Evolutionary conservation across 2,113 vertebrate genomes (phyloP).

Genomic region (Lophius piscatorius): DNA sequence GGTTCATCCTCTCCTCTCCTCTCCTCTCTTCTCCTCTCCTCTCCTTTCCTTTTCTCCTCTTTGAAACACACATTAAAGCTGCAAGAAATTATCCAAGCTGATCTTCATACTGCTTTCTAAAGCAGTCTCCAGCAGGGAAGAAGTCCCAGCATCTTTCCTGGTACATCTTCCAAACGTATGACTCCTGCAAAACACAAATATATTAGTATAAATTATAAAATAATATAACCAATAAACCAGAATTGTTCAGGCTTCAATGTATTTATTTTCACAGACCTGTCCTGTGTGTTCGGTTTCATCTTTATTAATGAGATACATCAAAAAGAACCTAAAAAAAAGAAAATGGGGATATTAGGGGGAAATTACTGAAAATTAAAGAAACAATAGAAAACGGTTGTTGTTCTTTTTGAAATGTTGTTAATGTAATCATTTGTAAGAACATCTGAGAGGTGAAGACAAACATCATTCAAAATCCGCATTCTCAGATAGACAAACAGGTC

Average conservation of each 20-base stretch:
- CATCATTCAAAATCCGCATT: too few species aligned
- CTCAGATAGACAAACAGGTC: too few species aligned
- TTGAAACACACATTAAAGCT: background rate
- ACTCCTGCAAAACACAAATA: conserved; percentile 79
- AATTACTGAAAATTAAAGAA: background rate
- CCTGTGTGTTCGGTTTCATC: conserved; percentile 95
- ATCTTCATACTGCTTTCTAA: conserved; percentile 94
- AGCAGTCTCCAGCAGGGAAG: conserved; percentile 93
- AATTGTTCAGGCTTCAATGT: background rate
- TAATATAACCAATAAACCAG: background rate
- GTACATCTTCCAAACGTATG: conserved; percentile 96
- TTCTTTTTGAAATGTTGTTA: too few species aligned
- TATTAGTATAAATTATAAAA: too few species aligned
- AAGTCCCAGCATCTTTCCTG: conserved; percentile 94
- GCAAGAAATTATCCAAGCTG: conserved; percentile 83
- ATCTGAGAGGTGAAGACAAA: too few species aligned
- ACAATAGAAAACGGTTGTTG: background rate
- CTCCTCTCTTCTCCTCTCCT: background rate
- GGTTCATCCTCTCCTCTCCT: conserved; percentile 30
- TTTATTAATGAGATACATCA: conserved; percentile 96
- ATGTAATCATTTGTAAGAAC: too few species aligned
- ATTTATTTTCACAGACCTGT: conserved; percentile 81
- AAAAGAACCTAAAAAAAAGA: conserved; percentile 86
- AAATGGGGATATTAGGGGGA: background rate
- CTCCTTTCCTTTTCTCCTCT: conserved; percentile 2